Conservation (phyloP, 2,113 vertebrate genomes). For the Stegastes partitus region DNA sequence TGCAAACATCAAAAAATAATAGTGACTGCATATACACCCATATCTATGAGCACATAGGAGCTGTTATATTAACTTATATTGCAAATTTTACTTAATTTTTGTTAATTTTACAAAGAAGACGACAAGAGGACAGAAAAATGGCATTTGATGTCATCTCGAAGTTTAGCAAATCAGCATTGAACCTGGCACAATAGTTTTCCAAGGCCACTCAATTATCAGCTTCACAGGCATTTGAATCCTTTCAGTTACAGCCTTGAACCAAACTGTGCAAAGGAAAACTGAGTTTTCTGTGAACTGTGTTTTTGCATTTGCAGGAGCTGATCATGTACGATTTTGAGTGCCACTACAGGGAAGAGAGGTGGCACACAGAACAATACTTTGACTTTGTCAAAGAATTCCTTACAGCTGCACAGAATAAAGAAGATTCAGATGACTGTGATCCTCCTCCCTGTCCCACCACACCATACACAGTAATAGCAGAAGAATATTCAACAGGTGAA, state of each 20-base stretch:
- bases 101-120: no score
- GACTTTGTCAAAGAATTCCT: conserved; percentile 83
- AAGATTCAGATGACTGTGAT: conserved; percentile 75
- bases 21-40: no score
- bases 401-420: conserved; percentile 70
- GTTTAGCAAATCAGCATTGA: no score
- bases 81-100: no score
- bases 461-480: conserved; percentile 29
- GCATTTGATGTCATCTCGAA: no score
- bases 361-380: conserved; percentile 82
- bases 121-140: no score
- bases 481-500: conserved; percentile 52
- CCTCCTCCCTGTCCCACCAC: conserved; percentile 81
- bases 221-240: not conserved
- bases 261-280: not conserved
- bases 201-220: no score
- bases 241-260: not conserved
- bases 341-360: conserved; percentile 81
- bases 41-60: no score
- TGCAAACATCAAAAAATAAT: no score
- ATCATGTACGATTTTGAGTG: conserved; percentile 84
- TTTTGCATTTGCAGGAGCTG: conserved; percentile 65
- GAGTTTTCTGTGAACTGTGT: not conserved
- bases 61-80: no score
- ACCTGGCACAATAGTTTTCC: no score